Evolutionary conservation across 2,888 invertebrate genomes (phyloP).

Genomic region (Notodonta ziczac): DNA sequence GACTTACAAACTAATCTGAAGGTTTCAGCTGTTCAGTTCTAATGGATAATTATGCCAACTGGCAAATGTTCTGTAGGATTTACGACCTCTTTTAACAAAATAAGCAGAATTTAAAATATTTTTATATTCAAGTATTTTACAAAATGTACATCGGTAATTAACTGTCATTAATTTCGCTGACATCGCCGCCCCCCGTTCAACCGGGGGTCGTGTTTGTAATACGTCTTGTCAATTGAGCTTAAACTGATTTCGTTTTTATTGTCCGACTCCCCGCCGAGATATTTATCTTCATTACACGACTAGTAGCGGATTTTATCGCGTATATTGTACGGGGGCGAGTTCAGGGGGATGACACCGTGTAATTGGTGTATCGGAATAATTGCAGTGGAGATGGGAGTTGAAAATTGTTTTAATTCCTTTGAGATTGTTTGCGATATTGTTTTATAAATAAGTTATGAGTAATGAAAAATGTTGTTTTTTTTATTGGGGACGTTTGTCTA

Average conservation of each 20-base stretch:
- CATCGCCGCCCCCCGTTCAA: constrained; percentile 8
- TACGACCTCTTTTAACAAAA: too few species aligned
- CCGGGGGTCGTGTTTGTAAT: constrained; percentile 55
- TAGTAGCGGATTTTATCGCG: constrained; percentile 78
- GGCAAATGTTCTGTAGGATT: too few species aligned
- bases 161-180: background rate
- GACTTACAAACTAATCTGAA: too few species aligned
- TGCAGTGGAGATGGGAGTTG: constrained; percentile 62
- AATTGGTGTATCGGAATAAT: constrained; percentile 79
- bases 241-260: constrained; percentile 81
- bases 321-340: constrained; percentile 68
- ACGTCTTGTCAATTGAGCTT: constrained; percentile 78
- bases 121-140: background rate
- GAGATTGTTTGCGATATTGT: constrained; percentile 41
- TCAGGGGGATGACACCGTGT: constrained; percentile 64
- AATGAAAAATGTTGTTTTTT: background rate
- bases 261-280: constrained; percentile 71
- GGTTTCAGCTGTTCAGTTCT: too few species aligned
- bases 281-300: constrained; percentile 81
- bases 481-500: background rate
- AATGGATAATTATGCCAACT: too few species aligned
- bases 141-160: background rate
- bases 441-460: constrained; percentile 5
- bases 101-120: too few species aligned
- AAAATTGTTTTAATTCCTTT: constrained; percentile 66